A percentile compares a stretch with the other conserved stretches of the same genome.
phyloP scores from a whole-genome alignment of 2,888 invertebrate species.

The Bibio marci region DNA sequence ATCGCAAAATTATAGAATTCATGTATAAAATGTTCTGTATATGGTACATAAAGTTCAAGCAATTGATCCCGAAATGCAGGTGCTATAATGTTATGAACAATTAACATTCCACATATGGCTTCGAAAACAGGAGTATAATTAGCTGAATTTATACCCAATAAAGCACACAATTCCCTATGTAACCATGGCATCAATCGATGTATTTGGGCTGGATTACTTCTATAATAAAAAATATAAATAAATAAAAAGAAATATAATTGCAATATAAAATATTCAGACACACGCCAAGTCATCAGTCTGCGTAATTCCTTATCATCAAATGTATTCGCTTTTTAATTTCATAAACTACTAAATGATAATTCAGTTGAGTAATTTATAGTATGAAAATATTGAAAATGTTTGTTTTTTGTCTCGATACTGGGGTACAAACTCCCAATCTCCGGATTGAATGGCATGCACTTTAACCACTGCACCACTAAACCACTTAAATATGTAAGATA shows the following conservation, averaged over 20 bases:
- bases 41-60: slow-evolving; percentile 46
- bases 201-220: slow-evolving; percentile 61
- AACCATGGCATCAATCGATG: slow-evolving; percentile 79
- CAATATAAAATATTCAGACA: too few relatives aligned
- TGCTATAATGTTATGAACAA: slow-evolving; percentile 37
- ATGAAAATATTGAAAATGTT: too few relatives aligned
- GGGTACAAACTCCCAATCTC: too few relatives aligned
- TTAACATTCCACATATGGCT: slow-evolving; percentile 50
- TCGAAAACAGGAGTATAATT: slow-evolving; percentile 49
- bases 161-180: slow-evolving; percentile 62
- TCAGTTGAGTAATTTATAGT: too few relatives aligned
- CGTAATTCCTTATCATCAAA: too few relatives aligned
- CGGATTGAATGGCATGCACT: too few relatives aligned
- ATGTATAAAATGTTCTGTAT: slow-evolving; percentile 76
- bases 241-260: slow-evolving; percentile 1
- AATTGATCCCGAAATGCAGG: slow-evolving; percentile 51
- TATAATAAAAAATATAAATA: slow-evolving; percentile 23
- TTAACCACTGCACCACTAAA: too few relatives aligned
- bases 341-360: too few relatives aligned
- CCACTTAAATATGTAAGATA: too few relatives aligned
- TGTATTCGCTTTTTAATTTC: too few relatives aligned
- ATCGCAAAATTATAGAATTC: slow-evolving; percentile 75
- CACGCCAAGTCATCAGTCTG: too few relatives aligned
- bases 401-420: too few relatives aligned
- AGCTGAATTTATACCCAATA: slow-evolving; percentile 41